Percentiles rank a stretch among this genome's conserved stretches.
phyloP scores from a whole-genome alignment of 1,140 invertebrate genomes.

The Drosophila paulistorum region DNA sequence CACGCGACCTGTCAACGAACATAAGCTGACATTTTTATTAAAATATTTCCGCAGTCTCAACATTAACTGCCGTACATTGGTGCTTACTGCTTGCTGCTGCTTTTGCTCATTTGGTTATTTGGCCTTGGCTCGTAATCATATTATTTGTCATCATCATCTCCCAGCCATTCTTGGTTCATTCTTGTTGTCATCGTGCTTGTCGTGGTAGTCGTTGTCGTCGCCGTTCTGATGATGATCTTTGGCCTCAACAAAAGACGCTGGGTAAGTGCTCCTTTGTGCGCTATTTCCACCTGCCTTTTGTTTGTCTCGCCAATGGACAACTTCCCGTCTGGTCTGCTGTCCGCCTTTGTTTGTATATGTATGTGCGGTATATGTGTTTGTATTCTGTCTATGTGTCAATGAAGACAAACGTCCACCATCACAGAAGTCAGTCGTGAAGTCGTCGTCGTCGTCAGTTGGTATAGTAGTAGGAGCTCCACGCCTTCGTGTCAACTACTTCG shows the following conservation, averaged over 20 bases:
- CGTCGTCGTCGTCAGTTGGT: neutral
- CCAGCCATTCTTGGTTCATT: conserved; percentile 25
- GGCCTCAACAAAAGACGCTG: conserved; percentile 36
- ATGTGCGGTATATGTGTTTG: conserved; percentile 12
- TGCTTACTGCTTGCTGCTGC: conserved; percentile 14
- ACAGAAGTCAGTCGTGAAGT: conserved; percentile 1
- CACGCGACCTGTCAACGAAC: conserved; percentile 75
- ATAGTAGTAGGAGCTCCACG: neutral
- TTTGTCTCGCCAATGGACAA: conserved; percentile 55
- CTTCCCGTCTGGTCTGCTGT: conserved; percentile 22
- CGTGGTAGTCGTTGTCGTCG: conserved; percentile 13
- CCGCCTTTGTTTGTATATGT: conserved; percentile 9
- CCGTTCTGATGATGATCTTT: conserved; percentile 34
- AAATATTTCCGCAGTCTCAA: conserved; percentile 69
- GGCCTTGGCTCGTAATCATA: conserved; percentile 44
- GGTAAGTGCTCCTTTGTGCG: conserved; percentile 75
- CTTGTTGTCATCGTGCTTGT: neutral
- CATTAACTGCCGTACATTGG: conserved; percentile 50
- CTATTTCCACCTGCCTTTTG: conserved; percentile 66
- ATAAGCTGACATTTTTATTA: conserved; percentile 81
- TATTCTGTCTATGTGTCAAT: conserved; percentile 14
- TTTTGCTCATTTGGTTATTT: conserved; percentile 55
- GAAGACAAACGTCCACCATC: conserved; percentile 1
- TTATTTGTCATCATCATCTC: conserved; percentile 42
- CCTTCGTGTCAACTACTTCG: conserved; percentile 42